Evolutionary conservation across 1,140 invertebrate species (phyloP).

Genomic region (Tetramorium parvispinum): DNA sequence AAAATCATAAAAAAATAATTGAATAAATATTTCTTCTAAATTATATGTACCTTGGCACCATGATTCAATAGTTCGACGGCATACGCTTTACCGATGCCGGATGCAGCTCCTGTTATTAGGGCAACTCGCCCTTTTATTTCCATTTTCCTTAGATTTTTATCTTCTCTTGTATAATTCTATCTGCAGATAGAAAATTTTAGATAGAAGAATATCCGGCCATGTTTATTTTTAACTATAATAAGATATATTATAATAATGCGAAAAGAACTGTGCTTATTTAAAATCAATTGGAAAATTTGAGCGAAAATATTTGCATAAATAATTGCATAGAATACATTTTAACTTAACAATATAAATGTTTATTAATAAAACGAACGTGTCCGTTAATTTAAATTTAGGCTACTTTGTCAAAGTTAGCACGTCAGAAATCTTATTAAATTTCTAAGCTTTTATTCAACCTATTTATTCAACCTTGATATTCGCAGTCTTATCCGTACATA

Average conservation of each 20-base stretch:
- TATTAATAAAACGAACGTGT: not conserved
- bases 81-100: conserved; percentile 90
- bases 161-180: not conserved
- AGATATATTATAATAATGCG: not conserved
- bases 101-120: conserved; percentile 90
- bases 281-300: not conserved
- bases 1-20: not conserved
- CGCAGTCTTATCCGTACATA: not conserved
- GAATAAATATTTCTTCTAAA: not conserved
- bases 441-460: too few species aligned
- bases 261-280: not conserved
- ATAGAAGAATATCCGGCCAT: not conserved
- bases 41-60: conserved; percentile 88
- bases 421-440: not conserved
- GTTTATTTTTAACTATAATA: not conserved
- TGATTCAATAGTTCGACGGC: conserved; percentile 89
- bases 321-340: not conserved
- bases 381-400: not conserved
- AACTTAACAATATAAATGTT: not conserved
- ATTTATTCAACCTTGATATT: not conserved
- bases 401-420: not conserved
- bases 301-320: not conserved
- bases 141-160: conserved; percentile 70
- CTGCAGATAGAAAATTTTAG: conserved; percentile 37
- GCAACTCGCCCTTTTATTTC: conserved; percentile 88